Percentiles rank a stretch among this genome's conserved stretches.
Conservation (phyloP, 1,140 invertebrate species). For the Parapsyche elsis region DNA sequence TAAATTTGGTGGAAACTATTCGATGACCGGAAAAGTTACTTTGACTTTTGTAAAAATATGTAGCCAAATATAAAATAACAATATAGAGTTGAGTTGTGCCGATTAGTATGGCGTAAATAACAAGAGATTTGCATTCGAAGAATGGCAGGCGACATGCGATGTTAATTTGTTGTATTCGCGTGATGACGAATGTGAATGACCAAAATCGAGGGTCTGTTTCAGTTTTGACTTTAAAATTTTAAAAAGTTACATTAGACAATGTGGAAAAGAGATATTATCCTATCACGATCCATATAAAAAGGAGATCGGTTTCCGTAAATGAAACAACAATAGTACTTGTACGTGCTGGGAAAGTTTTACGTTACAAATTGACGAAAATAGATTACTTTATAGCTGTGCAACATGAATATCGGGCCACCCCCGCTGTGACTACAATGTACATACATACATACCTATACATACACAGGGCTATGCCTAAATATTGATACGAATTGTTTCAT, state of each 20-base stretch:
- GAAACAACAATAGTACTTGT: background rate
- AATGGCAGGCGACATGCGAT: conserved; percentile 9
- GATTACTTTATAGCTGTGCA: conserved; percentile 25
- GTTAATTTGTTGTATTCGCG: background rate
- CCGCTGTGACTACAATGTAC: too few relatives aligned
- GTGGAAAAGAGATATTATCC: too few relatives aligned
- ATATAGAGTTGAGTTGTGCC: too few relatives aligned
- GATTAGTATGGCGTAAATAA: background rate
- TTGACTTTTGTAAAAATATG: too few relatives aligned
- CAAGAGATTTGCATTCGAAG: background rate
- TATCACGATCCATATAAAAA: too few relatives aligned
- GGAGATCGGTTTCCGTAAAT: too few relatives aligned
- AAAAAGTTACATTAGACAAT: too few relatives aligned
- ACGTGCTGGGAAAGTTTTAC: background rate
- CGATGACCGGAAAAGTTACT: too few relatives aligned
- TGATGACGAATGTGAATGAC: background rate
- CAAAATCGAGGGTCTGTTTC: background rate
- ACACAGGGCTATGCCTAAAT: conserved; percentile 19
- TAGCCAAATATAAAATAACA: too few relatives aligned
- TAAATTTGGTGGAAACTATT: too few relatives aligned
- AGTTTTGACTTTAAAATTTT: too few relatives aligned
- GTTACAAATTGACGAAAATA: conserved; percentile 31
- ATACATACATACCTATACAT: too few relatives aligned
- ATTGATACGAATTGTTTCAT: conserved; percentile 44
- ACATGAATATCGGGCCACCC: conserved; percentile 23